Conservation (phyloP, 2,113 vertebrate genomes). For the Cacatua alba region DNA sequence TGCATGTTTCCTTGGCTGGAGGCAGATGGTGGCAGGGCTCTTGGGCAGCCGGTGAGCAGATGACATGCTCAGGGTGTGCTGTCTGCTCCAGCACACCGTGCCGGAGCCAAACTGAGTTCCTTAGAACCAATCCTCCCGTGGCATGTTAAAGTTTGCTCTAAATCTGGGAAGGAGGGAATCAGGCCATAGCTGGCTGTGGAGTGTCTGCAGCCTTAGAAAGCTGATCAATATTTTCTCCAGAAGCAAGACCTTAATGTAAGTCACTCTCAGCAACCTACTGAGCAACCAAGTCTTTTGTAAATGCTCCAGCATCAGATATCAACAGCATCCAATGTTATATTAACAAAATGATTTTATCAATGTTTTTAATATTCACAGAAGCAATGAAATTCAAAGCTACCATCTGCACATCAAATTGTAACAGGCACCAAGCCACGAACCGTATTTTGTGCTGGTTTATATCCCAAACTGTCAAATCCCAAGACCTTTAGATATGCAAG, state of each 20-base stretch:
- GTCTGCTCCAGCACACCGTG: background rate
- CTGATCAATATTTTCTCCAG: background rate
- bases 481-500: background rate
- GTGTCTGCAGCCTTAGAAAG: background rate
- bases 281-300: background rate
- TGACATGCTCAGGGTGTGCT: background rate
- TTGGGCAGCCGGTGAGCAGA: background rate
- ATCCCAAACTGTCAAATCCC: background rate
- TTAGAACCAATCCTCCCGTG: background rate
- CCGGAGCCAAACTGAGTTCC: background rate
- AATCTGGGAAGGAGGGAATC: background rate
- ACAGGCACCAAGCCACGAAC: background rate
- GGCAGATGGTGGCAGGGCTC: conserved; percentile 6
- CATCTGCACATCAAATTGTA: background rate
- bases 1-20: background rate
- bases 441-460: background rate
- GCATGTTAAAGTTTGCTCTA: background rate
- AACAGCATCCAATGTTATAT: background rate
- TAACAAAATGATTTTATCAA: background rate
- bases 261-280: background rate
- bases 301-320: background rate
- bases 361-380: background rate
- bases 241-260: background rate
- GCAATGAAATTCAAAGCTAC: background rate
- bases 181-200: background rate